phyloP scores from a whole-genome alignment of 2,888 invertebrate species.

The Uloborus plumipes region DNA sequence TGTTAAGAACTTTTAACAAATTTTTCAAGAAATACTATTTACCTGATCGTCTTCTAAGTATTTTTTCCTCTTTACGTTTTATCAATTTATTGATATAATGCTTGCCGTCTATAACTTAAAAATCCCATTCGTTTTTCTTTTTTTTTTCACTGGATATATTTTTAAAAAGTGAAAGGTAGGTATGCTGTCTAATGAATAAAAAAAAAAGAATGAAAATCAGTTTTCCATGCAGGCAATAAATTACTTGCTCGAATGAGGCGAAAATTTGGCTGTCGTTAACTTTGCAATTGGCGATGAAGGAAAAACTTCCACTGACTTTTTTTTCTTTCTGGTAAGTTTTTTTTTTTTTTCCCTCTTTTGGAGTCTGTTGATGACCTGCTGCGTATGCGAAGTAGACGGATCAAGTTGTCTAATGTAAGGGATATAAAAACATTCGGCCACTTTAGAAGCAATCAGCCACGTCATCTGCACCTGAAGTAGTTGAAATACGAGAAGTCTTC shows the following conservation, averaged over 20 bases:
- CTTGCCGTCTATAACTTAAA: too few species aligned
- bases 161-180: too few species aligned
- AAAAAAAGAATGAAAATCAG: too few species aligned
- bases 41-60: too few species aligned
- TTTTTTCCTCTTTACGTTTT: too few species aligned
- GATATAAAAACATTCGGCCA: slow-evolving; percentile 38
- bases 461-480: slow-evolving; percentile 38
- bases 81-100: too few species aligned
- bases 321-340: neutral
- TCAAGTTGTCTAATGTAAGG: slow-evolving; percentile 20
- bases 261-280: slow-evolving; percentile 38
- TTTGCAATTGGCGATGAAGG: slow-evolving; percentile 34
- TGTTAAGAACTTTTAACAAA: too few species aligned
- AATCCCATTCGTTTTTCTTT: too few species aligned
- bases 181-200: too few species aligned
- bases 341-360: neutral
- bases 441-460: slow-evolving; percentile 53
- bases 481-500: slow-evolving; percentile 32
- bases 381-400: slow-evolving; percentile 19
- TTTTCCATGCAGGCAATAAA: slow-evolving; percentile 5
- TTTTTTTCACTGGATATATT: too few species aligned
- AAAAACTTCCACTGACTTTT: slow-evolving; percentile 13
- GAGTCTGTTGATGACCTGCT: slow-evolving; percentile 19
- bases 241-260: slow-evolving; percentile 17
- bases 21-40: too few species aligned